These are phyloP conservation scores for Lepilemur ruficaudatus DNA, from an alignment of 2,797 vertebrate genomes.

Conservation along the genomic window DNA sequence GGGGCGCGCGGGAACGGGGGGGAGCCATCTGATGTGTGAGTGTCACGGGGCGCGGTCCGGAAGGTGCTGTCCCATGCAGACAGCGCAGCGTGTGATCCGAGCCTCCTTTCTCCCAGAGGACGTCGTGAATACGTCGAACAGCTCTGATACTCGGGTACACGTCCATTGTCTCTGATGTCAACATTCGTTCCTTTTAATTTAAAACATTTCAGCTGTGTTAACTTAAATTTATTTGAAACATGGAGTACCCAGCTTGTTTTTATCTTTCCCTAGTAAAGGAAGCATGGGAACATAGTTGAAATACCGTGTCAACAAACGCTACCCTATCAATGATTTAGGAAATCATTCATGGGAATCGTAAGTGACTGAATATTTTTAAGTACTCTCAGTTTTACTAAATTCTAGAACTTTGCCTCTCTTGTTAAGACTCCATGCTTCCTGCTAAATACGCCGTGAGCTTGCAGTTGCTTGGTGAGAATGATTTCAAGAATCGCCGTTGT, in stretches of 20 bases:
- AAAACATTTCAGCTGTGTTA: background rate
- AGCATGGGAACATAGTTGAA: conserved; percentile 28
- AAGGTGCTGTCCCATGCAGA: background rate
- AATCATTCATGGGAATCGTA: background rate
- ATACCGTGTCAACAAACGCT: background rate
- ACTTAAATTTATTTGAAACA: conserved; percentile 1
- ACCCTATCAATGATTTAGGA: background rate
- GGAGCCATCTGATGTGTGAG: background rate
- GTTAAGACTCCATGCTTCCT: background rate
- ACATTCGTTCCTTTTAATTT: background rate
- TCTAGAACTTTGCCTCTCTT: conserved; percentile 5
- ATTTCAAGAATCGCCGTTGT: background rate
- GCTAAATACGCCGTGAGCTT: background rate
- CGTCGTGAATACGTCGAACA: background rate
- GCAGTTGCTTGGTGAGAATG: background rate
- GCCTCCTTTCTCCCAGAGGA: background rate
- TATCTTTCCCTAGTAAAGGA: conserved; percentile 20
- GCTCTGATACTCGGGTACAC: background rate
- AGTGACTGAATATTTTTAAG: background rate
- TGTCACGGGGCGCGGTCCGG: fast-evolving
- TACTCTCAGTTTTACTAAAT: background rate
- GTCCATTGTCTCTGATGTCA: background rate
- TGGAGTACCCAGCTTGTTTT: background rate
- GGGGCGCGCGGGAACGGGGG: background rate
- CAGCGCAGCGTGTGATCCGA: background rate